Base-by-base conservation (phyloP, 2,797 vertebrate genomes). In the Emys orbicularis region DNA sequence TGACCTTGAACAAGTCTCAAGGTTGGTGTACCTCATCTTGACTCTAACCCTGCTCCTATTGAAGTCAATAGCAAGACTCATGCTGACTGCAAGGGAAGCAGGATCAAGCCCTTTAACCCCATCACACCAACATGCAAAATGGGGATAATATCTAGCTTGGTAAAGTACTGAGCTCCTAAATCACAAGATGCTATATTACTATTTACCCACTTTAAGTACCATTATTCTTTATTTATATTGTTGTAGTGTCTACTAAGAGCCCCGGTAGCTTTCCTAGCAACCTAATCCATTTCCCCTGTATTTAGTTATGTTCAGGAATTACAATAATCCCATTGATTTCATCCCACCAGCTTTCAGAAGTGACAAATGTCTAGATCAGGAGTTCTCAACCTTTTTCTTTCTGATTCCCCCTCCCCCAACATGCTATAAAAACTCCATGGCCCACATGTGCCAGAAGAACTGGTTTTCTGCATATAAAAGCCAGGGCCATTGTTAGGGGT, bases 81-180 rank as follows among this genome's bases (percentile, higher is more conserved):
- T 9, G 31, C 19, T n/a, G 34, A n/a, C 16, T 65, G 19, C 18
- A 34, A 12, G 0, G 0, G 57, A 12, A 84, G 34, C 4, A 34
- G 76, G 41, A 10, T 79, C 50, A 89, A 93, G 21, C 5, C 12
- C n/a, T 77, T 87, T 53, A 52, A 53, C 47, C 15, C 5, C 2
- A 0, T 65, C 49, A 77, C 4, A 86, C 29, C 2, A 57, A 31
- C 11, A 27, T 1, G 0, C n/a, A 72, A 77, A 25, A 79, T 61
- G 21, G 37, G 59, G 3, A 34, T 37, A 37, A 11, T 23, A 3
- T 25, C 68, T 72, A 72, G 13, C 29, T 87, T 61, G 0, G 0
- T 72, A 54, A 81, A 53, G 37, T 6, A 7, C 37, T 49, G 5
- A 83, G 27, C 6, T 79, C 79, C 44, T 50, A 92, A 56, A 25